phyloP scores from a whole-genome alignment of 2,888 invertebrate genomes.

The Melangyna quadrimaculata region DNA sequence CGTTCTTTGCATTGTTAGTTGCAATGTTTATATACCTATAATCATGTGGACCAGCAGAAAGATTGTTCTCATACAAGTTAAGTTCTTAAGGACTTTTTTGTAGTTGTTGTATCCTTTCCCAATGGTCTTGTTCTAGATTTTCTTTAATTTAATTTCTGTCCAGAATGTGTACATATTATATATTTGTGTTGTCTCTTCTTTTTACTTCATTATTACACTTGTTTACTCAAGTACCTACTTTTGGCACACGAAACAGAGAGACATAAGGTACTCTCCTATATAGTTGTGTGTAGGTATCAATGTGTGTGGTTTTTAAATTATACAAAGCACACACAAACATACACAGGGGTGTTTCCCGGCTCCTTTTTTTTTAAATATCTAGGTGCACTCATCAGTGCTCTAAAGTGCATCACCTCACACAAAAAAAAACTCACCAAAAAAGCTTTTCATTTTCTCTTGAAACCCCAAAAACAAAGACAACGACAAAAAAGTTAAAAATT shows the following conservation, averaged over 20 bases:
- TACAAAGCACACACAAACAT: conserved; percentile 50
- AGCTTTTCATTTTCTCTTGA: conserved; percentile 38
- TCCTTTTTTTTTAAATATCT: conserved; percentile 58
- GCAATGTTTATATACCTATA: conserved; percentile 12
- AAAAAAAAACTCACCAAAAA: conserved; percentile 44
- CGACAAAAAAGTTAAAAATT: conserved; percentile 6
- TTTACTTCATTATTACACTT: conserved; percentile 63
- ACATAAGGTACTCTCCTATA: not conserved
- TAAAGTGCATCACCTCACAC: conserved; percentile 55
- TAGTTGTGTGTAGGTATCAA: not conserved
- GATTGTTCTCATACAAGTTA: not conserved
- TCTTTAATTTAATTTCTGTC: conserved; percentile 48
- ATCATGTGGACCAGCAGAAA: conserved; percentile 25
- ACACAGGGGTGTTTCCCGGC: conserved; percentile 61
- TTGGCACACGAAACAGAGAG: conserved; percentile 27
- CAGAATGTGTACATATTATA: not conserved
- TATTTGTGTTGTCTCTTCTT: not conserved
- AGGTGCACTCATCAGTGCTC: conserved; percentile 31
- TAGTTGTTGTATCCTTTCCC: conserved; percentile 47
- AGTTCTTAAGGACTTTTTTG: conserved; percentile 28
- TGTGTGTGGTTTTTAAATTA: not conserved
- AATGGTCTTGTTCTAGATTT: conserved; percentile 67
- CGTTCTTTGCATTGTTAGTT: conserved; percentile 19
- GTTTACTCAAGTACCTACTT: conserved; percentile 55
- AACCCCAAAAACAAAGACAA: not conserved